These are phyloP conservation scores for Calidris pygmaea DNA, from an alignment of 2,113 vertebrate genomes.

Conservation along the genomic window DNA sequence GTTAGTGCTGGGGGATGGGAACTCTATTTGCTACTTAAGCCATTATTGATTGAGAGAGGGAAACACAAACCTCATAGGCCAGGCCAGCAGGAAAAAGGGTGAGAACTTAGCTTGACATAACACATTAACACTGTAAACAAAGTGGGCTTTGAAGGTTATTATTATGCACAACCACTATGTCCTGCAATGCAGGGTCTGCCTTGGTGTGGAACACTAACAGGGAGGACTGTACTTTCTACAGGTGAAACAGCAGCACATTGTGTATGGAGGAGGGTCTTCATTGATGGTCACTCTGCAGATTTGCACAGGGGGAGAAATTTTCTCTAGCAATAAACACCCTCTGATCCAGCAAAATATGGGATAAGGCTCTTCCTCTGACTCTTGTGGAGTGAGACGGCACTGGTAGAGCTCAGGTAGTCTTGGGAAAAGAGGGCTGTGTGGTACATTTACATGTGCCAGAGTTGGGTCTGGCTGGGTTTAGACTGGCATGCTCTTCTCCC, in stretches of 20 bases:
- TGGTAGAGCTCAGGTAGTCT: not conserved
- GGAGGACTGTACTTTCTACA: not conserved
- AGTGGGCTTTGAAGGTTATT: slow-evolving; percentile 42
- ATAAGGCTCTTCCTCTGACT: not conserved
- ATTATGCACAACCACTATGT: not conserved
- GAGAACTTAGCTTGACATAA: slow-evolving; percentile 53
- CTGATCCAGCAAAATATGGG: not conserved
- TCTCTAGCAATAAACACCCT: not conserved
- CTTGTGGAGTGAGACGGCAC: not conserved
- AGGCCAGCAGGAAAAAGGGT: slow-evolving; percentile 38
- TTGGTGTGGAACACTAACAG: not conserved
- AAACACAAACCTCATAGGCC: slow-evolving; percentile 52
- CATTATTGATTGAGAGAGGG: slow-evolving; percentile 60
- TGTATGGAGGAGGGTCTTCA: not conserved
- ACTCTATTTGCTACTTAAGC: slow-evolving; percentile 40
- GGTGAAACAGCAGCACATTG: not conserved
- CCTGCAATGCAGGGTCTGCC: not conserved
- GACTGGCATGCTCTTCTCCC: not conserved
- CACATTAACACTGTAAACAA: slow-evolving; percentile 28
- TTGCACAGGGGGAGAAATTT: not conserved
- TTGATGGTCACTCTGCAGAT: not conserved
- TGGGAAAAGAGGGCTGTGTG: not conserved
- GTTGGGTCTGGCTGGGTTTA: not conserved
- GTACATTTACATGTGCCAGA: not conserved
- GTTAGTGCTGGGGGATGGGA: not conserved